A percentile compares a stretch with the other conserved stretches of the same genome.
Conservation (phyloP, 2,888 invertebrate species). For the Aphrophora alni region DNA sequence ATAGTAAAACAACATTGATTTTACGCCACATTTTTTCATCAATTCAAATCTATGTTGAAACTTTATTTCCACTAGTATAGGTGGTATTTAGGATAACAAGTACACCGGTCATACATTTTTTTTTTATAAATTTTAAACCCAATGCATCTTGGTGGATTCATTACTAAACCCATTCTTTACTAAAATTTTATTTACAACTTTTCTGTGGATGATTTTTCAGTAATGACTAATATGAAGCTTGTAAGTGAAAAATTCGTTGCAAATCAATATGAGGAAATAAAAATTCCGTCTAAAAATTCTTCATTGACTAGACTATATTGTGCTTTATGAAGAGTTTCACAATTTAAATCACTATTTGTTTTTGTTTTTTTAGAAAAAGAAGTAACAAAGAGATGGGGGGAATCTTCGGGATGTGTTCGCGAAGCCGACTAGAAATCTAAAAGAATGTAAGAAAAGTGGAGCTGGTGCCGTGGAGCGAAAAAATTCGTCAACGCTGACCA, state of each 20-base stretch:
- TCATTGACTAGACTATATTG: no score
- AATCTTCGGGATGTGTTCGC: conserved; percentile 34
- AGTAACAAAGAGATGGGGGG: conserved; percentile 35
- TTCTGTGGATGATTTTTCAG: neutral
- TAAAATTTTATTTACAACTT: no score
- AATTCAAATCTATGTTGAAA: no score
- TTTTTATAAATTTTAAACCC: no score
- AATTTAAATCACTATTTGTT: neutral
- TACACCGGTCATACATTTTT: no score
- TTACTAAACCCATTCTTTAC: no score
- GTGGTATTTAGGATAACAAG: no score
- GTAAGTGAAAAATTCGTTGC: no score
- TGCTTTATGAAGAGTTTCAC: conserved; percentile 7
- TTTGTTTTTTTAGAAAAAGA: conserved; percentile 31
- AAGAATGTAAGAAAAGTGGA: conserved; percentile 34
- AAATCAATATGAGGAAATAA: no score
- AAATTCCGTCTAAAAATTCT: no score
- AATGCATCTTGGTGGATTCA: no score
- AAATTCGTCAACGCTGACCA: conserved; percentile 39
- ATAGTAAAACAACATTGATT: neutral
- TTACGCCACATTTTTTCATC: neutral
- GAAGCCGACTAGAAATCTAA: conserved; percentile 23
- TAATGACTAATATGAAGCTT: neutral
- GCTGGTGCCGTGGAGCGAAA: conserved; percentile 35
- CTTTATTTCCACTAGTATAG: no score